phyloP scores from a whole-genome alignment of 2,797 vertebrate genomes.

The Sphenopsis melanotis region DNA sequence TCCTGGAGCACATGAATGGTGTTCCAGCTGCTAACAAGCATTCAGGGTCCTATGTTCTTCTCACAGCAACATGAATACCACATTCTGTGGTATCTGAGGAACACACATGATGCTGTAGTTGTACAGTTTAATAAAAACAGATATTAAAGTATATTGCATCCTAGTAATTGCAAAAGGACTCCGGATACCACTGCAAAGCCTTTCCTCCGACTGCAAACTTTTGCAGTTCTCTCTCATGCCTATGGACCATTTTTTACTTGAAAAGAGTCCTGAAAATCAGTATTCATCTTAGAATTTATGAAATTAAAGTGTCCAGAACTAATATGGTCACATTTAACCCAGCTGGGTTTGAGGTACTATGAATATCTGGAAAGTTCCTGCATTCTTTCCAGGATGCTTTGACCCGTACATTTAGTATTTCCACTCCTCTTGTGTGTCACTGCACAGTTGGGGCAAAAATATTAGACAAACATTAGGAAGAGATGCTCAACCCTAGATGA shows the following conservation, averaged over 20 bases:
- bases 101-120: background rate
- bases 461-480: background rate
- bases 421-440: background rate
- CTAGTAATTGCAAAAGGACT: background rate
- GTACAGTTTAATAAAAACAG: background rate
- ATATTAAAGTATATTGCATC: background rate
- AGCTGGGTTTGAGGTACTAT: background rate
- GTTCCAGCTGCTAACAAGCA: background rate
- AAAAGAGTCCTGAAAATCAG: background rate
- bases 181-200: background rate
- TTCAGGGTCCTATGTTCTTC: background rate
- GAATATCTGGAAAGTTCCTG: background rate
- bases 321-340: background rate
- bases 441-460: background rate
- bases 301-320: background rate
- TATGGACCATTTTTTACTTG: rapidly evolving
- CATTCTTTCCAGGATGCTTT: background rate
- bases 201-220: background rate
- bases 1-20: background rate
- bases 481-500: background rate
- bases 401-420: background rate
- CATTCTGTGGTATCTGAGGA: background rate
- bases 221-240: background rate
- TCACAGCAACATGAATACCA: background rate
- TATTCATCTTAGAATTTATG: background rate